Evolutionary conservation across 2,113 vertebrate genomes (phyloP).

Genomic region (Polypterus senegalus): DNA sequence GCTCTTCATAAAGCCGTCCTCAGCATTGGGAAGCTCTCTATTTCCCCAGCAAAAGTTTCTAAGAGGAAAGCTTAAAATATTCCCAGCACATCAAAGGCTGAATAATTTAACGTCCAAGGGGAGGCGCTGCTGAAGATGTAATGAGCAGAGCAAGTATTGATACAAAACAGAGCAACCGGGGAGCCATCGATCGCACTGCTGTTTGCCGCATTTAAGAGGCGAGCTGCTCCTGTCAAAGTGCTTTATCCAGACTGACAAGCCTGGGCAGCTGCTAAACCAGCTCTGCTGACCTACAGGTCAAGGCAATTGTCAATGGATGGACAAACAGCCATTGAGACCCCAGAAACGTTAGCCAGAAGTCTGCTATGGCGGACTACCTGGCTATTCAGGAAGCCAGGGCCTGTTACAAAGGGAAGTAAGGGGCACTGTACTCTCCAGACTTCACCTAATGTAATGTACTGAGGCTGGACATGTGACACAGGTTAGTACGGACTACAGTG

Average conservation of each 20-base stretch:
- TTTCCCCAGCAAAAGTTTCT: constrained; percentile 9
- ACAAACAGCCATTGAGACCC: too few relatives aligned
- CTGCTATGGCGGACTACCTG: too few relatives aligned
- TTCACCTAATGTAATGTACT: too few relatives aligned
- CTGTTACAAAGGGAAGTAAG: too few relatives aligned
- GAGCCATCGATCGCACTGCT: constrained; percentile 53
- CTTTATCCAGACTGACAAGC: constrained; percentile 27
- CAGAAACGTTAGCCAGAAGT: too few relatives aligned
- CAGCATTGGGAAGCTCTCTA: background rate
- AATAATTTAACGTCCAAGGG: constrained; percentile 57
- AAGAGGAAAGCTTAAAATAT: constrained; percentile 29
- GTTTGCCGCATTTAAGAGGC: constrained; percentile 48
- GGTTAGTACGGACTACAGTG: too few relatives aligned
- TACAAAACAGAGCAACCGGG: constrained; percentile 63
- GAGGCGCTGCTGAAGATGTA: constrained; percentile 52
- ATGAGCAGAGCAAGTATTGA: constrained; percentile 64
- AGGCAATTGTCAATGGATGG: too few relatives aligned
- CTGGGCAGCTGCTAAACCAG: constrained; percentile 12
- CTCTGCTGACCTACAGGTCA: too few relatives aligned
- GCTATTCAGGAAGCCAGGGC: too few relatives aligned
- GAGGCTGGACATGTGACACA: too few relatives aligned
- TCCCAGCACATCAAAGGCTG: constrained; percentile 40
- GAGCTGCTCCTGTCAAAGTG: constrained; percentile 32
- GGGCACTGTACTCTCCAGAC: too few relatives aligned
- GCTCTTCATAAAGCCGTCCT: too few relatives aligned